Conservation (phyloP, 2,888 invertebrate genomes). For the Stenodema calcarata region DNA sequence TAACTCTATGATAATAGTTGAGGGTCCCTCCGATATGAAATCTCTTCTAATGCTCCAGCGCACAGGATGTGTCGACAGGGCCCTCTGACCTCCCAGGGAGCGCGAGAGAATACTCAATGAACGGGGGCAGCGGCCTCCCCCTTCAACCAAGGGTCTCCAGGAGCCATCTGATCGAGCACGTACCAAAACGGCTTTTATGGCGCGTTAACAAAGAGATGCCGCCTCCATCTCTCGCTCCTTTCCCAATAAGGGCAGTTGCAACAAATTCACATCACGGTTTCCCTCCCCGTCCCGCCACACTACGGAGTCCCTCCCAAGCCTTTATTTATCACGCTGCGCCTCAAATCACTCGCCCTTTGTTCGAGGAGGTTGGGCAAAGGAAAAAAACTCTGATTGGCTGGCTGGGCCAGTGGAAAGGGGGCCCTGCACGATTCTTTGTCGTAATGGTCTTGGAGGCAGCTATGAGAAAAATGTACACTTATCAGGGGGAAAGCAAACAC, state of each 20-base stretch:
- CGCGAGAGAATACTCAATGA: slow-evolving; percentile 44
- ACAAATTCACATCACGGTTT: slow-evolving; percentile 46
- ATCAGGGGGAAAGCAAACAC: slow-evolving; percentile 1
- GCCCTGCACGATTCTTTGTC: slow-evolving; percentile 1
- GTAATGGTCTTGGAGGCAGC: not conserved
- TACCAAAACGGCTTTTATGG: slow-evolving; percentile 44
- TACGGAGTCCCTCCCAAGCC: not conserved
- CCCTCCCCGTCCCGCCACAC: not conserved
- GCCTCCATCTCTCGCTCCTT: slow-evolving; percentile 16
- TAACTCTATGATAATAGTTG: slow-evolving; percentile 43
- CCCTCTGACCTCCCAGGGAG: not conserved
- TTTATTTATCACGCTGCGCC: slow-evolving; percentile 40
- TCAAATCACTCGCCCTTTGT: slow-evolving; percentile 43
- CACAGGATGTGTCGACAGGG: slow-evolving; percentile 16
- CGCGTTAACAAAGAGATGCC: slow-evolving; percentile 44
- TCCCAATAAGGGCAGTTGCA: slow-evolving; percentile 44
- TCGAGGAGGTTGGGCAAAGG: slow-evolving; percentile 1
- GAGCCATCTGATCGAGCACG: slow-evolving; percentile 38
- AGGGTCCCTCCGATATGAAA: slow-evolving; percentile 23
- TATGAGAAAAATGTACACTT: not conserved
- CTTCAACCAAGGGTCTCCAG: not conserved
- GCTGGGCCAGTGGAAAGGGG: not conserved
- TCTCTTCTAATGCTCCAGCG: slow-evolving; percentile 28
- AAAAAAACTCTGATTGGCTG: slow-evolving; percentile 21
- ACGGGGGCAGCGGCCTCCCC: not conserved